phyloP scores from a whole-genome alignment of 2,888 invertebrate genomes.

The Drosophila meridiana region DNA sequence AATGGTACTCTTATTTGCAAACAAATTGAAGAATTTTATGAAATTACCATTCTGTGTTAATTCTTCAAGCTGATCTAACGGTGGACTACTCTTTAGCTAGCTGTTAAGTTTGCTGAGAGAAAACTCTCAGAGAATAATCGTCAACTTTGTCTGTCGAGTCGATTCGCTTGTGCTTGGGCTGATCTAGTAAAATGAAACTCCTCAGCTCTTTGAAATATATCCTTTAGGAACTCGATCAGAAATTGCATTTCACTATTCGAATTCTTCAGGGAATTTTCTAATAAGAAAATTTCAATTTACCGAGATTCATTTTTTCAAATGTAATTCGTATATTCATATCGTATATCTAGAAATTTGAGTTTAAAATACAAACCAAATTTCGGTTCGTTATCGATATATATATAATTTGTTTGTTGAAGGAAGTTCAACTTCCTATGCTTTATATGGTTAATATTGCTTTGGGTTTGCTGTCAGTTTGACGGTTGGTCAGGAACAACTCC shows the following conservation, averaged over 20 bases:
- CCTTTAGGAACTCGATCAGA: neutral
- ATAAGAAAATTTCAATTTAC: neutral
- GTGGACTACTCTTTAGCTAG: no score
- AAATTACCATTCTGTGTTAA: neutral
- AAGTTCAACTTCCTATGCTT: no score
- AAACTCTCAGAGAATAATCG: neutral
- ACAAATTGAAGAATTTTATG: neutral
- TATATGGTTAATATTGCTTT: neutral
- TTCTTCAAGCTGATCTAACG: neutral
- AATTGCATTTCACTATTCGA: neutral
- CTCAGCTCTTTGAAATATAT: neutral
- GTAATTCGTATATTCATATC: neutral
- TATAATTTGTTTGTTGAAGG: neutral
- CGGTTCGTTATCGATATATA: neutral
- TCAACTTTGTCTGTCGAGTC: neutral
- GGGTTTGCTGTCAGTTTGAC: slow-evolving; percentile 26
- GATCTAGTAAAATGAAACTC: neutral
- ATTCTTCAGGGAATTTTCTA: neutral
- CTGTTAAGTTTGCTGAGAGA: neutral
- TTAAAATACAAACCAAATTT: neutral
- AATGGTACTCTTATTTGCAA: neutral
- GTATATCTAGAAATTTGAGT: neutral
- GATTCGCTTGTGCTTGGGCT: neutral
- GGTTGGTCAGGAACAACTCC: neutral
- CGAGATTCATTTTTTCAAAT: neutral